Conservation (phyloP, 2,888 invertebrate genomes). For the Eudasyphora cyanicolor region DNA sequence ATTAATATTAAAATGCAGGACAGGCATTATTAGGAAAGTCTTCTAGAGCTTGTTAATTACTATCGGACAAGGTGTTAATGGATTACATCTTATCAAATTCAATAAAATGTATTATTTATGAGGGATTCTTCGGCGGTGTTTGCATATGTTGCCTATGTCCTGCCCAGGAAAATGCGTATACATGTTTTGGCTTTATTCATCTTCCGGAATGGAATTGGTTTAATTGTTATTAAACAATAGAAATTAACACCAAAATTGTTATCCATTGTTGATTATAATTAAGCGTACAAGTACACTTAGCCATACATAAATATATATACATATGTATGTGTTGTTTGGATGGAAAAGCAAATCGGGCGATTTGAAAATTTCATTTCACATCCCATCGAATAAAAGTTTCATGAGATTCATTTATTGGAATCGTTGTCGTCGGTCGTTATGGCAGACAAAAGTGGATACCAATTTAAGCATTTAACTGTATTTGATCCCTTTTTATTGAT, state of each 20-base stretch:
- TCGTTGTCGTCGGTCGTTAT: constrained; percentile 18
- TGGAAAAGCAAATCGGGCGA: constrained; percentile 5
- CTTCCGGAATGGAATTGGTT: background rate
- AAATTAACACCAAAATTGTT: constrained; percentile 13
- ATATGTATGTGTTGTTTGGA: background rate
- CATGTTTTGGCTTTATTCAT: background rate
- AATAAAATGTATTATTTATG: constrained; percentile 16
- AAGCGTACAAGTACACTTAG: background rate
- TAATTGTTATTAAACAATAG: background rate
- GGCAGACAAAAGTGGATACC: constrained; percentile 22
- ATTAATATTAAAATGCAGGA: too few relatives aligned
- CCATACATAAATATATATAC: background rate
- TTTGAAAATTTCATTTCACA: constrained; percentile 45
- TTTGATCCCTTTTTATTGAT: constrained; percentile 40
- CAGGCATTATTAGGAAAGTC: too few relatives aligned
- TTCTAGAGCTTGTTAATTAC: background rate
- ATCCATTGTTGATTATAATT: background rate
- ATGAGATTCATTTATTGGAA: constrained; percentile 41
- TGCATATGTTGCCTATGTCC: background rate
- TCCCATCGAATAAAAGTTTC: constrained; percentile 32
- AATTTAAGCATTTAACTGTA: constrained; percentile 47
- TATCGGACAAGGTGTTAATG: background rate
- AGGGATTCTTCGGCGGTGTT: background rate
- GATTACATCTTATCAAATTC: background rate
- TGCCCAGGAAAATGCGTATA: background rate